These are phyloP conservation scores for Hippopotamyrus pictus DNA, from an alignment of 2,797 vertebrate species.

Conservation along the genomic window DNA sequence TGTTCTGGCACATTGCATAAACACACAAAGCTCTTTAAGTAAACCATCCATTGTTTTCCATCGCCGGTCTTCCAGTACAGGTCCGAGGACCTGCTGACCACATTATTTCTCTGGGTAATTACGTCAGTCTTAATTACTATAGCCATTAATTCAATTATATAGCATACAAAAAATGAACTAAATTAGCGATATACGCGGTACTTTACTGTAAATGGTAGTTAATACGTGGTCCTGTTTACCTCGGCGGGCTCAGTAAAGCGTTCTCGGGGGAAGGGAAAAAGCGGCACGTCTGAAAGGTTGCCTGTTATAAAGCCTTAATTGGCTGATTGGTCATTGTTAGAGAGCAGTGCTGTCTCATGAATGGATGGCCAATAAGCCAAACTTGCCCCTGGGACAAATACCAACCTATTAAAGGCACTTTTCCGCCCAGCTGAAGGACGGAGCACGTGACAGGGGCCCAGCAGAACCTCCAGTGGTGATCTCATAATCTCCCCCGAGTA, in stretches of 20 bases:
- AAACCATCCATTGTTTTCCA: background rate
- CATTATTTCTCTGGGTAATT: background rate
- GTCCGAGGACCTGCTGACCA: background rate
- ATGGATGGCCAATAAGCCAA: slow-evolving; percentile 62
- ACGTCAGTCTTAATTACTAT: background rate
- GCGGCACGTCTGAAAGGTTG: slow-evolving; percentile 47
- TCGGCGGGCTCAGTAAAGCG: background rate
- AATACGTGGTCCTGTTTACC: background rate
- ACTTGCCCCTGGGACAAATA: slow-evolving; percentile 50
- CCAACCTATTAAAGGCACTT: slow-evolving; percentile 55
- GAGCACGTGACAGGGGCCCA: background rate
- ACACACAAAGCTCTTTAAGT: background rate
- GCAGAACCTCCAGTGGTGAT: background rate
- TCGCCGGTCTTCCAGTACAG: background rate
- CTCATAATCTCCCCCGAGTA: background rate
- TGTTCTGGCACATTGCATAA: background rate
- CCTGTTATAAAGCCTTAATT: slow-evolving; percentile 63
- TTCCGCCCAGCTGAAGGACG: slow-evolving; percentile 27
- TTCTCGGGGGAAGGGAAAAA: slow-evolving; percentile 57
- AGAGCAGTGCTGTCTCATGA: slow-evolving; percentile 58
- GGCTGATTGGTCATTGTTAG: slow-evolving; percentile 60
- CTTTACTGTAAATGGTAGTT: background rate
- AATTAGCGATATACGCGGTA: background rate
- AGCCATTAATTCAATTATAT: background rate
- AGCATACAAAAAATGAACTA: background rate